Evolutionary conservation across 2,797 vertebrate species (phyloP).

Genomic region (Limnodromus scolopaceus): DNA sequence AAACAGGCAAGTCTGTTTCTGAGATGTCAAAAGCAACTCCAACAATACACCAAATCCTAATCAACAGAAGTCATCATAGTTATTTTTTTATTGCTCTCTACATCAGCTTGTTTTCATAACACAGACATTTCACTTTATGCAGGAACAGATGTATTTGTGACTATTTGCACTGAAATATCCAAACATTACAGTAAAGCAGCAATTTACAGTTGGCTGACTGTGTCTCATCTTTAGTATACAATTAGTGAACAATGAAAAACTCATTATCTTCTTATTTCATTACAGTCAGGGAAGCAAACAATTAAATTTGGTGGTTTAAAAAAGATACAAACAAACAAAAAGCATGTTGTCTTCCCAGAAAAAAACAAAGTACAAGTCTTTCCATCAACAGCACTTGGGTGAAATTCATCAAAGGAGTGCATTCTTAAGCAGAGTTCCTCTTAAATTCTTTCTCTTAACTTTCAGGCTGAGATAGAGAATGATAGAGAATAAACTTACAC

Average conservation of each 20-base stretch:
- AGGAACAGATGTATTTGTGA: constrained; percentile 80
- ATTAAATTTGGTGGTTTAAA: constrained; percentile 65
- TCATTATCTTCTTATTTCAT: constrained; percentile 77
- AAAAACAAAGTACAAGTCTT: background rate
- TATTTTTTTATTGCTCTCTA: constrained; percentile 71
- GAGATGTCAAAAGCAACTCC: constrained; percentile 25
- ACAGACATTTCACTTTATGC: constrained; percentile 72
- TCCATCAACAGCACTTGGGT: background rate
- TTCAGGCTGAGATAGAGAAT: background rate
- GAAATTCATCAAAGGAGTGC: background rate
- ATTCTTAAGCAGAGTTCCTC: background rate
- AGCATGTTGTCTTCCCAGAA: constrained; percentile 51
- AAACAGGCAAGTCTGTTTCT: background rate
- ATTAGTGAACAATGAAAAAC: constrained; percentile 78
- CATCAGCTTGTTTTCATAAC: constrained; percentile 77
- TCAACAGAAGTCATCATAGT: constrained; percentile 55
- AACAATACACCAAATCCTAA: constrained; percentile 55
- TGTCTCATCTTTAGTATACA: constrained; percentile 74
- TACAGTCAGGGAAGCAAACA: constrained; percentile 70
- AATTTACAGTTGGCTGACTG: constrained; percentile 76
- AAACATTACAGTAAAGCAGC: constrained; percentile 73
- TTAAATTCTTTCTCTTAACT: background rate
- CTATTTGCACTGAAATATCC: constrained; percentile 75
- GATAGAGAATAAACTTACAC: background rate
- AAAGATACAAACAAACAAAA: constrained; percentile 49